Evolutionary conservation across 2,888 invertebrate genomes (phyloP).

Genomic region (Macaria notata): DNA sequence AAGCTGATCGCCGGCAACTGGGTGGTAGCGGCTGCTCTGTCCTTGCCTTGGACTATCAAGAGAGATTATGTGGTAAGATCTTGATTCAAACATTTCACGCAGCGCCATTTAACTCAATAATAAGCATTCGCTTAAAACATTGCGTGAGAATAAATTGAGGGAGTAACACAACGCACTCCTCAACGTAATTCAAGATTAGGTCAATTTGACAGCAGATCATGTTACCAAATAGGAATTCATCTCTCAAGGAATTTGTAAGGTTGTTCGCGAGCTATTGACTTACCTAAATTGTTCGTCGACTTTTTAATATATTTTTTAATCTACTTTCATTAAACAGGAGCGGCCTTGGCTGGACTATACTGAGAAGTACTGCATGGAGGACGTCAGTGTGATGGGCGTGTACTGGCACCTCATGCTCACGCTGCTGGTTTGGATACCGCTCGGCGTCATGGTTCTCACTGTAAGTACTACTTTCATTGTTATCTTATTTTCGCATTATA

Average conservation of each 20-base stretch:
- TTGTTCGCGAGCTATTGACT: too few species aligned
- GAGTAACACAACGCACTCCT: neutral
- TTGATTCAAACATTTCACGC: neutral
- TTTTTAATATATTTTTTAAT: neutral
- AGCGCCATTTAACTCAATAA: neutral
- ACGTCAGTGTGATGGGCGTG: conserved; percentile 82
- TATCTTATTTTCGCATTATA: conserved; percentile 41
- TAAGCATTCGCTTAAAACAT: neutral
- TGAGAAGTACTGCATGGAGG: conserved; percentile 90
- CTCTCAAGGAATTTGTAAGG: too few species aligned
- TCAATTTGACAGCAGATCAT: neutral
- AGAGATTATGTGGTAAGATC: conserved; percentile 82
- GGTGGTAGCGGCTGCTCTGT: conserved; percentile 84
- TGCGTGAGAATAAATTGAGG: too few species aligned
- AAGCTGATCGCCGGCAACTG: conserved; percentile 86
- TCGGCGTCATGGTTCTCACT: conserved; percentile 87
- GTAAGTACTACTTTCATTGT: conserved; percentile 71
- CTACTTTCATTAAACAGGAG: conserved; percentile 70
- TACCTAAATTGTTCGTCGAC: too few species aligned
- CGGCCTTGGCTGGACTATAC: conserved; percentile 89
- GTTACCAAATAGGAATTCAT: too few species aligned
- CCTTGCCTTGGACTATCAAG: conserved; percentile 85
- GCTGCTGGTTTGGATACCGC: conserved; percentile 89
- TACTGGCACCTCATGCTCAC: conserved; percentile 91
- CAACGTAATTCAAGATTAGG: neutral